Evolutionary conservation across 2,797 vertebrate species (phyloP).

Genomic region (Myoxocephalus aenaeus): DNA sequence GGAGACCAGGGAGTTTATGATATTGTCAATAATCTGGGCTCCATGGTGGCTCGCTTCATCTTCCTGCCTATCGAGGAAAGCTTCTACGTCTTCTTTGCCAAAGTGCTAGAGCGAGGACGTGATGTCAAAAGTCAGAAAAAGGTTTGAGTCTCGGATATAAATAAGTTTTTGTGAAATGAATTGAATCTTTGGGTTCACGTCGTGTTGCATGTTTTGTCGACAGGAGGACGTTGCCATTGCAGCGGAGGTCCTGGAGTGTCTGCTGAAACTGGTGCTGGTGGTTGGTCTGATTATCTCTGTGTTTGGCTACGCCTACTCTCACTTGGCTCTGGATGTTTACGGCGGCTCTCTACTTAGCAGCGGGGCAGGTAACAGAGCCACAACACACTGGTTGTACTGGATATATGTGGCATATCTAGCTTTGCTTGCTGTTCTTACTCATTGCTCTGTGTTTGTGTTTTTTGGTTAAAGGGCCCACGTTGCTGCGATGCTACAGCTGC

Average conservation of each 20-base stretch:
- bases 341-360: slow-evolving; percentile 93
- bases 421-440: neutral
- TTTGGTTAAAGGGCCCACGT: slow-evolving; percentile 86
- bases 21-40: slow-evolving; percentile 96
- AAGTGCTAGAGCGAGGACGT: slow-evolving; percentile 92
- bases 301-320: slow-evolving; percentile 95
- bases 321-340: slow-evolving; percentile 94
- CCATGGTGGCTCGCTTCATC: slow-evolving; percentile 96
- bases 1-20: slow-evolving; percentile 98
- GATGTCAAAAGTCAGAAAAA: slow-evolving; percentile 87
- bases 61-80: slow-evolving; percentile 97
- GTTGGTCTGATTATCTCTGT: slow-evolving; percentile 91
- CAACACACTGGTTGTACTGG: neutral
- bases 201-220: slow-evolving; percentile 35
- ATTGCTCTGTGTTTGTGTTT: neutral
- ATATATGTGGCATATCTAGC: neutral
- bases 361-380: slow-evolving; percentile 87
- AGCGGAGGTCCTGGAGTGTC: slow-evolving; percentile 89
- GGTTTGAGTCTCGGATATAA: slow-evolving; percentile 74
- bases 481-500: slow-evolving; percentile 90
- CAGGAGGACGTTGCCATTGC: slow-evolving; percentile 92
- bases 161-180: neutral
- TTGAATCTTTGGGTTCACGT: neutral
- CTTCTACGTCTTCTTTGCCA: slow-evolving; percentile 98
- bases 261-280: slow-evolving; percentile 94